A percentile compares a stretch with the other conserved stretches of the same genome.
Evolutionary conservation across 2,113 vertebrate species (phyloP).

Genomic region (Herpailurus yagouaroundi): DNA sequence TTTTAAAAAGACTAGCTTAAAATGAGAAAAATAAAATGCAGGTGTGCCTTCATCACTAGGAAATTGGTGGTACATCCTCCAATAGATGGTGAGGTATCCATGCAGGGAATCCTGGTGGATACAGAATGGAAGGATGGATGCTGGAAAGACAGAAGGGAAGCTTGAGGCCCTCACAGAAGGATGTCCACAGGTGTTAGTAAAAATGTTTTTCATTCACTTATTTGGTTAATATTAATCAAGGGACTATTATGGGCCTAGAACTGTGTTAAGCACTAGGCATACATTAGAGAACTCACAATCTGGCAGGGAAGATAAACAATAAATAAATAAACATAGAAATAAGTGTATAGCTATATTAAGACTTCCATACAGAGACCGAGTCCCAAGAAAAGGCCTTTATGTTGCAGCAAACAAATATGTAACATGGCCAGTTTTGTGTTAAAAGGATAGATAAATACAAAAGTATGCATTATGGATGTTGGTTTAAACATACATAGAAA

Average conservation of each 20-base stretch:
- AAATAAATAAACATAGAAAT: background rate
- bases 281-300: background rate
- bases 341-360: background rate
- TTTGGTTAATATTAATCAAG: background rate
- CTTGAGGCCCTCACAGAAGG: background rate
- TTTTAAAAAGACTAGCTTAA: background rate
- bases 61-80: background rate
- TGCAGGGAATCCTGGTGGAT: background rate
- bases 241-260: background rate
- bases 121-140: background rate
- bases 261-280: background rate
- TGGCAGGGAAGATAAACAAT: background rate
- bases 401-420: background rate
- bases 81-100: background rate
- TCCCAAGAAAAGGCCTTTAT: background rate
- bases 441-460: background rate
- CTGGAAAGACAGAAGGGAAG: background rate
- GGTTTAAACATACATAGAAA: background rate
- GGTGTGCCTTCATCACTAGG: background rate
- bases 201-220: background rate
- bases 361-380: background rate
- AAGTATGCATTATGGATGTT: background rate
- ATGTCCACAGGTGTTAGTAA: background rate
- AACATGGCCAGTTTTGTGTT: background rate
- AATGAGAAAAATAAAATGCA: background rate